Base-by-base conservation (phyloP, 2,888 invertebrate species). In the Anthophora plumipes region DNA sequence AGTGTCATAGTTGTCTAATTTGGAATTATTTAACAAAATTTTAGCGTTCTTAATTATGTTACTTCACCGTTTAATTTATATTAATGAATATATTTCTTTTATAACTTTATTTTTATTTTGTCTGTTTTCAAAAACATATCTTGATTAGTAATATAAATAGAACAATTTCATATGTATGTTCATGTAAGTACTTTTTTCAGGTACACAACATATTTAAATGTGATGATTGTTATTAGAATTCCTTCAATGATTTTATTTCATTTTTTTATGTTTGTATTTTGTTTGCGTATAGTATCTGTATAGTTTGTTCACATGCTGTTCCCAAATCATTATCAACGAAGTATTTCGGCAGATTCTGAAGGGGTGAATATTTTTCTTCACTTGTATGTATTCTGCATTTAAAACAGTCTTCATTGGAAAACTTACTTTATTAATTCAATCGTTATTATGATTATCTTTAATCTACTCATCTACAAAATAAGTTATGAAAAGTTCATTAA, bases 281-380 rank as follows among this genome's bases (percentile, higher is more conserved):
- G n/a, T 25, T 76, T 46, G 17, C 9, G 37, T 61, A 41, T 6
- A 41, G 22, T 46, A 41, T 22, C 1, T 41, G 50, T 17, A 60
- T 17, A 60, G 74, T 31, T 46, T 54, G 54, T 52, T 12, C 14
- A 25, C 20, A 54, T 43, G 57, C 39, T 48, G 31, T 41, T 48
- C 31, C 73, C 43, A 25, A n/a, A 43, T 59, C 20, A 41, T 50
- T 22, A 37, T 25, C n/a, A 43, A 74, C 20, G 0, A 31, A 55
- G 31, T 52, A 50, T 55, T 48, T 50, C 22, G n/a, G 46, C 46
- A 77, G 20, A 77, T 43, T 63, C 55, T 22, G 8, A 46, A 20
- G 22, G 37, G 37, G 52, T 46, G 61, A 60, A 52, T 20, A 25
- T 14, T 60, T 59, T 61, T 57, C 57, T 78, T 78, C 55, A 17